A percentile compares a stretch with the other conserved stretches of the same genome.
These are phyloP conservation scores for Diorhabda sublineata DNA, from an alignment of 1,140 invertebrate genomes.

Conservation along the genomic window DNA sequence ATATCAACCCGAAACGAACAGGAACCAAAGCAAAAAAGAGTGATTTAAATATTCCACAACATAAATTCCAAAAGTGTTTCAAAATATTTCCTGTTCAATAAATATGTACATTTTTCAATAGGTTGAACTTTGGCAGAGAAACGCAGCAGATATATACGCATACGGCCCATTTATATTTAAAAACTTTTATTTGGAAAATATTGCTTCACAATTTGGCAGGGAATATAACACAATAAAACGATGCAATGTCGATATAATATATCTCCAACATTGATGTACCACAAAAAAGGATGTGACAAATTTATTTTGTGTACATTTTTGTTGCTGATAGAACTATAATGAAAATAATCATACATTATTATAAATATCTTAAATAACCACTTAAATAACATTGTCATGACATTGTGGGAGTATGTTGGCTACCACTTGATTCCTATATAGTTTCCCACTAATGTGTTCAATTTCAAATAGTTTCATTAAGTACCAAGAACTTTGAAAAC, in stretches of 20 bases:
- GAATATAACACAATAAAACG: constrained; percentile 29
- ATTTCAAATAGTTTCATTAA: too few relatives aligned
- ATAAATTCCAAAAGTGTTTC: constrained; percentile 21
- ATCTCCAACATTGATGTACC: too few relatives aligned
- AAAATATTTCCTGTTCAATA: constrained; percentile 26
- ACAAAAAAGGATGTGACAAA: too few relatives aligned
- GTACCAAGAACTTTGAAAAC: too few relatives aligned
- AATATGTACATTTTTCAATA: constrained; percentile 22
- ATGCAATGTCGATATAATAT: too few relatives aligned
- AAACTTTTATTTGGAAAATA: constrained; percentile 32
- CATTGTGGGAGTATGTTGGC: too few relatives aligned
- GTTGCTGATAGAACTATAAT: neutral
- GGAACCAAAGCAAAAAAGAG: constrained; percentile 5
- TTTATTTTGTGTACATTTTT: neutral
- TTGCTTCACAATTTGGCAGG: constrained; percentile 28
- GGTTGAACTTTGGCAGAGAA: constrained; percentile 24
- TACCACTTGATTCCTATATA: too few relatives aligned
- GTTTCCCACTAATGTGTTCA: too few relatives aligned
- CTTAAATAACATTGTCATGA: too few relatives aligned
- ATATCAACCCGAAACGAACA: neutral
- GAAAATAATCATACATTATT: neutral
- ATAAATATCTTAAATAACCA: neutral
- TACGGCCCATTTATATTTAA: constrained; percentile 33
- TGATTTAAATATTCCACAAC: constrained; percentile 19
- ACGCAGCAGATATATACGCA: constrained; percentile 22